A percentile compares a stretch with the other conserved stretches of the same genome.
Evolutionary conservation across 2,113 vertebrate genomes (phyloP).

Genomic region (Percopsis transmontana): DNA sequence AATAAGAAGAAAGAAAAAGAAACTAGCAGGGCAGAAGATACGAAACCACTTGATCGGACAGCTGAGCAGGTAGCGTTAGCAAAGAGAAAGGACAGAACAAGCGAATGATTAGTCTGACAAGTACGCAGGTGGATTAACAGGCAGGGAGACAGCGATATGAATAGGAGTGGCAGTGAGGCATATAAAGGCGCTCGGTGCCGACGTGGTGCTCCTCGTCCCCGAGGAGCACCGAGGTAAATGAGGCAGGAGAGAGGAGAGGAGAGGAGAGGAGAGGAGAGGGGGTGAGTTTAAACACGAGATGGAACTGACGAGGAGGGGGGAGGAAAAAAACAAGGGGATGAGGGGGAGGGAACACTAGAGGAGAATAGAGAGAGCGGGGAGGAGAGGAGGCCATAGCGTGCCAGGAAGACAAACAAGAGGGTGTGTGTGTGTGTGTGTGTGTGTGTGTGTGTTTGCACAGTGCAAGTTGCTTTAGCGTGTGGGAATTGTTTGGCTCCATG

Average conservation of each 20-base stretch:
- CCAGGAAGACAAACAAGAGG: constrained; percentile 48
- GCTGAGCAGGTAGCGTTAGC: background rate
- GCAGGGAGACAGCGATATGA: constrained; percentile 48
- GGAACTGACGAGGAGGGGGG: constrained; percentile 27
- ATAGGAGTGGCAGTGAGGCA: constrained; percentile 53
- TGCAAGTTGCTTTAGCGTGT: constrained; percentile 1
- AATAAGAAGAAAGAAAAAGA: background rate
- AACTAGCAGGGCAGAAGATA: constrained; percentile 1
- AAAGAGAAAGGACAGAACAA: background rate
- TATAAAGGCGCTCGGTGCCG: constrained; percentile 61
- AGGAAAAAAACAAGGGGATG: background rate
- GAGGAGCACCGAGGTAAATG: constrained; percentile 33
- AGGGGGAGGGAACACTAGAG: background rate
- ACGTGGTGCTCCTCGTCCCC: constrained; percentile 39
- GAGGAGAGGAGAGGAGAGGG: constrained; percentile 14
- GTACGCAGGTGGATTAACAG: constrained; percentile 32
- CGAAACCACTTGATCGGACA: constrained; percentile 3
- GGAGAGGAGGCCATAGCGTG: too few relatives aligned
- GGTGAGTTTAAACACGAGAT: constrained; percentile 31
- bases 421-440: constrained; percentile 1
- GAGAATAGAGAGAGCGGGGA: background rate
- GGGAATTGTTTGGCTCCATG: too few relatives aligned
- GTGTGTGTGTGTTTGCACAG: background rate
- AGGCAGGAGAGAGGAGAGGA: constrained; percentile 1
- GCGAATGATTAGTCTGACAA: background rate